Base-by-base conservation (phyloP, 1,140 invertebrate species). In the Drosophila grimshawi region DNA sequence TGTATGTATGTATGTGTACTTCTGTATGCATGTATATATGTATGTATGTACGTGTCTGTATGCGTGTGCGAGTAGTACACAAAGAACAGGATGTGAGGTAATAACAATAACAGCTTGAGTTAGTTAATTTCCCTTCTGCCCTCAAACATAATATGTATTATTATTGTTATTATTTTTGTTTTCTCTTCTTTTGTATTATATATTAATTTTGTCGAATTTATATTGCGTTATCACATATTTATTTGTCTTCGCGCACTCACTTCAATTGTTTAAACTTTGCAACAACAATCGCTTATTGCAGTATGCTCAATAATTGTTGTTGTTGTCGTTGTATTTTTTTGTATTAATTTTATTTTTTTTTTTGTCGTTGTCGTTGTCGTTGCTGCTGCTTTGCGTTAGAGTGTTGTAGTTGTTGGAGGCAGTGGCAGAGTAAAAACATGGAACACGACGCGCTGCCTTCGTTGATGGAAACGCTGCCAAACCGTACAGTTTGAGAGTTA, bases 401-500 rank as follows among this genome's bases (percentile, higher is more conserved):
- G 68, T 66, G 30, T 32, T 74, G 56, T 70, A 35, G 29, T 53
- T 72, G 67, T 53, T 57, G 48, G 45, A 46, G 60, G 61, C 41
- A 60, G 65, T 70, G 65, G 51, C 60, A 74, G 61, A 55, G 69
- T 70, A 67, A 52, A 60, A 76, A 76, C 67, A 76, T 71, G 57
- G 59, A 83, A 66, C 81, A 86, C 78, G 78, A 78, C 81, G 78
- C 81, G 81, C 62, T 81, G 76, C 64, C 82, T 65, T 62, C 76
- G 81, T 66, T 86, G 64, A 41, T 77, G 64, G 62, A 72, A 80
- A 80, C 81, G 69, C 81, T 80, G 69, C 66, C 82, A 86, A 86
- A 86, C 83, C 83, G 83, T 82, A 86, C 79, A 88, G 82, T 88
- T 88, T 88, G 83, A 88, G 74, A 88, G 83, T 88, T 77, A 78